Base-by-base conservation (phyloP, 2,888 invertebrate species). In the Anagyrus pseudococci region DNA sequence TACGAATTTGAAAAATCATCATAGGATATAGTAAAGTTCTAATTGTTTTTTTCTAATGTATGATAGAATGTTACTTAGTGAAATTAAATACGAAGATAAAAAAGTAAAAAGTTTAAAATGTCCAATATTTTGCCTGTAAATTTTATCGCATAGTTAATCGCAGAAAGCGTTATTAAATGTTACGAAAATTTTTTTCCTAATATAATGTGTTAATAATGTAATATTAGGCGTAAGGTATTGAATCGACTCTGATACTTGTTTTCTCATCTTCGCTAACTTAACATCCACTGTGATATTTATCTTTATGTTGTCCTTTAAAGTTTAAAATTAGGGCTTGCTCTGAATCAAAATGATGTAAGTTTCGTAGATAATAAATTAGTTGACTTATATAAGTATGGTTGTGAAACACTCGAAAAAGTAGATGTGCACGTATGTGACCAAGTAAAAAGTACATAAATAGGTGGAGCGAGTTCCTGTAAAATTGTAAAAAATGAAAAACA, bases 211-310 rank as follows among this genome's bases (percentile, higher is more conserved):
- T 56, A 57, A 56, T 61, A 59, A 13, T 33, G 13, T 29, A 49
- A 52, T 40, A n/a, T 50, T 52, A 37, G 43, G 29, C 23, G 47
- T 37, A 19, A 40, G 2, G 26, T 41, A 26, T 43, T 2, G 8
- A 43, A 17, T 8, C 20, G 40, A 52, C 29, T 40, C 47, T 46
- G 26, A n/a, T 22, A 47, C 23, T 23, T 20, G 10, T 50, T 50
- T 33, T 44, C 22, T 59, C 15, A 47, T 64, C 47, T 40, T 47
- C 29, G 19, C 22, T 25, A 64, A 57, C 40, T 58, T 58, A 20
- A 61, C 44, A 41, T 62, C 55, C 58, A 58, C 65, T 65, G 65
- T 65, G 65, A 65, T 65, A 65, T 58, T 58, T 61, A 62, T 10
- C 19, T 54, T 64, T 60, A 52, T 19, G 22, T 60, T 64, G 52